These are phyloP conservation scores for Corvus moneduloides DNA, from an alignment of 2,113 vertebrate genomes.

Conservation along the genomic window DNA sequence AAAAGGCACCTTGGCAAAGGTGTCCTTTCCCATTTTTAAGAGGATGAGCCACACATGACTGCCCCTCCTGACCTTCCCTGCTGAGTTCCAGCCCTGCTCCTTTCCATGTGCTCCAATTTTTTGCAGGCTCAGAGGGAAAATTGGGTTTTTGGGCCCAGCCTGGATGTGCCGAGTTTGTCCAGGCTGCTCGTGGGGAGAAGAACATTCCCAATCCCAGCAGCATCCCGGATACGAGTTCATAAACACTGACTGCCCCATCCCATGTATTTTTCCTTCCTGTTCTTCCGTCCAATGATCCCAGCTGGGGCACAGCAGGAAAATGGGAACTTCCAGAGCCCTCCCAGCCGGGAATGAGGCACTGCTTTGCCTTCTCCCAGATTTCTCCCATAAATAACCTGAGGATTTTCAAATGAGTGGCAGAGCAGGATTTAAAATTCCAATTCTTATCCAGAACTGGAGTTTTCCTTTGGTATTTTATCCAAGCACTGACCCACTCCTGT, in stretches of 20 bases:
- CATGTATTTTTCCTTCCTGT: fast-evolving
- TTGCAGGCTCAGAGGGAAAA: background rate
- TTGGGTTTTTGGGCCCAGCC: background rate
- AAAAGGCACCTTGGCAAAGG: background rate
- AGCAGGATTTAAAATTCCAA: background rate
- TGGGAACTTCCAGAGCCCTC: background rate
- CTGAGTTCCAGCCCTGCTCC: background rate
- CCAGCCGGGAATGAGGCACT: fast-evolving
- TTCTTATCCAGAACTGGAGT: background rate
- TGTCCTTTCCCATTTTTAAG: background rate
- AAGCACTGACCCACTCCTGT: background rate
- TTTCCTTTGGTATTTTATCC: background rate
- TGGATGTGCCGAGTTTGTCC: background rate
- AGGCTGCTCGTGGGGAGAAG: background rate
- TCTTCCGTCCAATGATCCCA: background rate
- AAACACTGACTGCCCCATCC: background rate
- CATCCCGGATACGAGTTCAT: background rate
- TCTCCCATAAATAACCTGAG: background rate
- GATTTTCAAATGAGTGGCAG: background rate
- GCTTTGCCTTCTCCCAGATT: background rate
- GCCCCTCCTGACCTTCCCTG: background rate
- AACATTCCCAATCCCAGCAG: background rate
- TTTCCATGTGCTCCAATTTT: background rate
- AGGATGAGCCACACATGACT: background rate
- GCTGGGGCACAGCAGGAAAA: background rate